These are phyloP conservation scores for Aepyceros melampus DNA, from an alignment of 2,113 vertebrate species.

Conservation along the genomic window DNA sequence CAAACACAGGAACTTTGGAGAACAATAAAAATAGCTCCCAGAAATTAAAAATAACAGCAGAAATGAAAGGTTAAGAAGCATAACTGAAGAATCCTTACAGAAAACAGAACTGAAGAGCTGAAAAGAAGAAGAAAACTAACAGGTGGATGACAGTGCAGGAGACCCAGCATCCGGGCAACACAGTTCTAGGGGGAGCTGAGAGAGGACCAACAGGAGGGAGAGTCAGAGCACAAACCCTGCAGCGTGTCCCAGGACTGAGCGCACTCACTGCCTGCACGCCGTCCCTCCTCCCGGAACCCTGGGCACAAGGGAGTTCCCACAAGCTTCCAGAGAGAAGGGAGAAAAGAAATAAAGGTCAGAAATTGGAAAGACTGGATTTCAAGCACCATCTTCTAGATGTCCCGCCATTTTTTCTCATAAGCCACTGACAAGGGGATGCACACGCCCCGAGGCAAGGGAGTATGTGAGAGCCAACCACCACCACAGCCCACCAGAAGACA, in stretches of 20 bases:
- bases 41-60: not conserved
- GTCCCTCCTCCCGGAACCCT: rapidly evolving
- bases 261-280: not conserved
- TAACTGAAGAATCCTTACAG: not conserved
- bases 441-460: not conserved
- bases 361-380: not conserved
- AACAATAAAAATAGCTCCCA: not conserved
- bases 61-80: not conserved
- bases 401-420: not conserved
- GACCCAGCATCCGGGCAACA: too few relatives aligned
- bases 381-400: not conserved
- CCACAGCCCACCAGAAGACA: not conserved
- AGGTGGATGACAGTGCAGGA: not conserved
- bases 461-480: too few relatives aligned
- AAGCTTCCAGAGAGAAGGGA: too few relatives aligned
- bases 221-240: not conserved
- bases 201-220: not conserved
- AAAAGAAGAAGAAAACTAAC: not conserved
- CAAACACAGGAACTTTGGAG: not conserved
- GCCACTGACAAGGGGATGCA: not conserved
- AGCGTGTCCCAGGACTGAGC: not conserved
- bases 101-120: not conserved
- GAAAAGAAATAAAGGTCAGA: not conserved
- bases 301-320: too few relatives aligned
- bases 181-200: not conserved